phyloP scores from a whole-genome alignment of 2,113 vertebrate genomes.

The Platichthys stellatus region DNA sequence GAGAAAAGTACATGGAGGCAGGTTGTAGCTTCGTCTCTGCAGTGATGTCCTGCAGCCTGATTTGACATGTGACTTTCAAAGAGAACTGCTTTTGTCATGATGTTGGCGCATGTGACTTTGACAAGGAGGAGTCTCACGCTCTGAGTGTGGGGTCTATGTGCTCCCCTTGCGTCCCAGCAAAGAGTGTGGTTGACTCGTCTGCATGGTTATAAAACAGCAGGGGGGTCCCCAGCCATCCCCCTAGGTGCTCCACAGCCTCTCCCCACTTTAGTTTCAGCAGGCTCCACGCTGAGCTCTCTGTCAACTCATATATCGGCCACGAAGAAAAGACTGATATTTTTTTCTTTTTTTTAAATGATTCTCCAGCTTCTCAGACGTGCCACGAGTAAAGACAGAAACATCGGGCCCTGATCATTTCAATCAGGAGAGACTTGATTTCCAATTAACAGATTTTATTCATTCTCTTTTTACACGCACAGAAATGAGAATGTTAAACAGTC shows the following conservation, averaged over 20 bases:
- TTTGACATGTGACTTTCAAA: slow-evolving; percentile 33
- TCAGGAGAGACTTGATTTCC: no score
- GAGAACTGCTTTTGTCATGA: slow-evolving; percentile 6
- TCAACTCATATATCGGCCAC: slow-evolving; percentile 31
- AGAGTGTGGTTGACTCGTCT: slow-evolving; percentile 37
- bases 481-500: no score
- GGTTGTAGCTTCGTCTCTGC: slow-evolving; percentile 2
- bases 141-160: slow-evolving; percentile 14
- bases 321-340: slow-evolving; percentile 3
- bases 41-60: not conserved
- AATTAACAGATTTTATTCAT: no score
- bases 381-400: slow-evolving; percentile 17
- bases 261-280: slow-evolving; percentile 22
- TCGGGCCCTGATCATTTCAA: no score
- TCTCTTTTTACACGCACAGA: no score
- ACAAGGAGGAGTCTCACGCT: slow-evolving; percentile 17
- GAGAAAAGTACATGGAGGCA: not conserved
- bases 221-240: slow-evolving; percentile 41
- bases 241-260: slow-evolving; percentile 38
- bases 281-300: slow-evolving; percentile 47
- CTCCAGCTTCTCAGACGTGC: not conserved
- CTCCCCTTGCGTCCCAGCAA: not conserved
- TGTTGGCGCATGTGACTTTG: slow-evolving; percentile 39
- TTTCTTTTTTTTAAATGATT: slow-evolving; percentile 18
- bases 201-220: slow-evolving; percentile 42